phyloP scores from a whole-genome alignment of 2,888 invertebrate species.

The Acanthosepion esculentum region DNA sequence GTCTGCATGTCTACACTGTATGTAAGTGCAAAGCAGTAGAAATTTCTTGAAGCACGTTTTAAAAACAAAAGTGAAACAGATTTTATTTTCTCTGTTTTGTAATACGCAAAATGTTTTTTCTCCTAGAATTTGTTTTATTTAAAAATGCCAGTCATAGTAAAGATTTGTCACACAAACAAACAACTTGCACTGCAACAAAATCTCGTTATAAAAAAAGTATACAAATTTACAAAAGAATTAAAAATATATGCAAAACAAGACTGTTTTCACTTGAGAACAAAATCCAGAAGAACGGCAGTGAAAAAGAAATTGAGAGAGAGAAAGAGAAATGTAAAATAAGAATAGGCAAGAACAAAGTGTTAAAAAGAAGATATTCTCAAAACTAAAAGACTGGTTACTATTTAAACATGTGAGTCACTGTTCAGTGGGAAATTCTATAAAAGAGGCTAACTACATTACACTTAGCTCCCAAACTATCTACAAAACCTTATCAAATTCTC shows the following conservation, averaged over 20 bases:
- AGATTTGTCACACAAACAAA: not conserved
- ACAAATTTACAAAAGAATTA: no score
- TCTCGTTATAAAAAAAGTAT: not conserved
- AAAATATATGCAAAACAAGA: no score
- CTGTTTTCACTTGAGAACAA: not conserved
- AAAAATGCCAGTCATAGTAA: not conserved
- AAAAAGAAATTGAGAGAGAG: no score
- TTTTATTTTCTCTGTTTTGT: no score
- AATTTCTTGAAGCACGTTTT: no score
- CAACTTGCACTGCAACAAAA: not conserved
- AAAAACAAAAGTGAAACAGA: no score
- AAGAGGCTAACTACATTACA: not conserved
- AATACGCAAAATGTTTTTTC: no score
- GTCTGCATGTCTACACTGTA: no score
- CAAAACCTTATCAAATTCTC: conserved; percentile 33
- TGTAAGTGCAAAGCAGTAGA: no score
- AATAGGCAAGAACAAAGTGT: not conserved
- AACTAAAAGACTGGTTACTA: not conserved
- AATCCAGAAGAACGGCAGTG: not conserved
- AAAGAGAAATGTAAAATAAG: not conserved
- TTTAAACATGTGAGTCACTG: not conserved
- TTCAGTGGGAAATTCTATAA: not conserved
- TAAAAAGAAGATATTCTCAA: not conserved
- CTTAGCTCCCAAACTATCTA: conserved; percentile 8
- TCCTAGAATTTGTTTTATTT: no score